A percentile compares a stretch with the other conserved stretches of the same genome.
Evolutionary conservation across 2,888 invertebrate species (phyloP).

Genomic region (Tiliacea citrago): DNA sequence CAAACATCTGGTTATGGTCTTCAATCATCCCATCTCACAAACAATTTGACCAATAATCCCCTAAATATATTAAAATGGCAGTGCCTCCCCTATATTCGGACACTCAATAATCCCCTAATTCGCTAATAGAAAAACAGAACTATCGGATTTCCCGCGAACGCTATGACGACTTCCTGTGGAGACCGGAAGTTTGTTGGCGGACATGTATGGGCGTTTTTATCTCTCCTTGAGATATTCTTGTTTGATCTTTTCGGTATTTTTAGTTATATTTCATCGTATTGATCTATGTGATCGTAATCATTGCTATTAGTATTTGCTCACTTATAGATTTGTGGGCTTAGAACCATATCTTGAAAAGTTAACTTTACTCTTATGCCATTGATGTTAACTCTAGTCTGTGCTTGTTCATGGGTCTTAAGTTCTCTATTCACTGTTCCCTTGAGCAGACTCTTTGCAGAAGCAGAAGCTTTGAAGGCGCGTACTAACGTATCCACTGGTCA

Average conservation of each 20-base stretch:
- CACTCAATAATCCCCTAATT: slow-evolving; percentile 83
- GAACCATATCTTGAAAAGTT: background rate
- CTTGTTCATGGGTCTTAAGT: background rate
- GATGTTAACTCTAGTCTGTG: background rate
- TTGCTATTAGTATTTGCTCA: slow-evolving; percentile 19
- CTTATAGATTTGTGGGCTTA: background rate
- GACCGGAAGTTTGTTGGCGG: slow-evolving; percentile 78
- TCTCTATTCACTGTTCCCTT: background rate
- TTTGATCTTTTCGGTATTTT: slow-evolving; percentile 37
- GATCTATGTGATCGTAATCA: background rate
- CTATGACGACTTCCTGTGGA: slow-evolving; percentile 84
- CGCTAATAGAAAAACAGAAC: slow-evolving; percentile 88
- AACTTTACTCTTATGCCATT: background rate
- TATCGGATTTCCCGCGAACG: slow-evolving; percentile 83
- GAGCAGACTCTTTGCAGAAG: too few species aligned
- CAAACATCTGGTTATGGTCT: slow-evolving; percentile 14
- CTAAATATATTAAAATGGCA: slow-evolving; percentile 78
- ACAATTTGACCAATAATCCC: slow-evolving; percentile 59
- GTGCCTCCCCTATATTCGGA: slow-evolving; percentile 71
- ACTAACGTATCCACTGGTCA: too few species aligned
- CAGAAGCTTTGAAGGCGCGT: background rate
- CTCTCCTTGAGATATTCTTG: slow-evolving; percentile 57
- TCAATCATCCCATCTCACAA: slow-evolving; percentile 50
- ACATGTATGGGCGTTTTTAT: slow-evolving; percentile 62
- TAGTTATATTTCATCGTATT: slow-evolving; percentile 2